Conservation (phyloP, 1,140 invertebrate genomes). For the Epicauta chinensis region DNA sequence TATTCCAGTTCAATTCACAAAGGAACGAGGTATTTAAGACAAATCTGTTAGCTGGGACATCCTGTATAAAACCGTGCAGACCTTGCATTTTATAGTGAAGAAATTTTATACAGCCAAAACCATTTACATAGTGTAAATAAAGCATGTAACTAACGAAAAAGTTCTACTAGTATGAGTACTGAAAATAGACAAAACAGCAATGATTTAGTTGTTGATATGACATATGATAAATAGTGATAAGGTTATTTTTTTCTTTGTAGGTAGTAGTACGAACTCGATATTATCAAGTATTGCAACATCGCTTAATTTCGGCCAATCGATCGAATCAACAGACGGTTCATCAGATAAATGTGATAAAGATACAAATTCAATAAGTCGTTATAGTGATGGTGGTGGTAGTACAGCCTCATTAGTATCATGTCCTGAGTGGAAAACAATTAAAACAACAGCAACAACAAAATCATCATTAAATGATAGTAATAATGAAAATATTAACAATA, state of each 20-base stretch:
- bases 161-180: too few relatives aligned
- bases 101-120: too few relatives aligned
- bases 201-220: neutral
- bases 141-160: too few relatives aligned
- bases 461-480: neutral
- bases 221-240: neutral
- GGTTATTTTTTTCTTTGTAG: slow-evolving; percentile 15
- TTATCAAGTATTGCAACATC: slow-evolving; percentile 34
- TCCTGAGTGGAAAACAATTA: slow-evolving; percentile 49
- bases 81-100: too few relatives aligned
- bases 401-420: slow-evolving; percentile 57
- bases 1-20: too few relatives aligned
- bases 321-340: slow-evolving; percentile 45
- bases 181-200: too few relatives aligned
- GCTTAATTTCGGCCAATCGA: slow-evolving; percentile 34
- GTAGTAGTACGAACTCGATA: slow-evolving; percentile 35
- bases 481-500: too few relatives aligned
- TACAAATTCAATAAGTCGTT: slow-evolving; percentile 32
- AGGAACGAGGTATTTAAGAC: too few relatives aligned
- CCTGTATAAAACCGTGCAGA: too few relatives aligned
- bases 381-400: slow-evolving; percentile 52
- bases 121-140: too few relatives aligned
- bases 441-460: slow-evolving; percentile 38
- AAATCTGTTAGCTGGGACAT: too few relatives aligned
- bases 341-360: slow-evolving; percentile 30